These are phyloP conservation scores for Sarcophaga bullata DNA, from an alignment of 1,140 invertebrate genomes.

Conservation along the genomic window DNA sequence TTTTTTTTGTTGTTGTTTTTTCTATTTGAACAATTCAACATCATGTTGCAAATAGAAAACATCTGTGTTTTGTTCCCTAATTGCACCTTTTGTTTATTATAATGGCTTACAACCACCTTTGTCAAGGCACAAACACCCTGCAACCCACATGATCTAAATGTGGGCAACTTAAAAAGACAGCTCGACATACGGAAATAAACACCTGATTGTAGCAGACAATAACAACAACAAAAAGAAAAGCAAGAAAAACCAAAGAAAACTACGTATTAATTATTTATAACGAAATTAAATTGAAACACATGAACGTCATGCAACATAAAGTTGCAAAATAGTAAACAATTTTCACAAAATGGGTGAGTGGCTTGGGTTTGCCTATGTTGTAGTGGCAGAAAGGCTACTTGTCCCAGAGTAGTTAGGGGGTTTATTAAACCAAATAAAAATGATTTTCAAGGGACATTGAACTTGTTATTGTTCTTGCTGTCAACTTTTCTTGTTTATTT, in stretches of 20 bases:
- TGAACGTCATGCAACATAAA: conserved; percentile 7
- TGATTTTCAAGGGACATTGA: conserved; percentile 9
- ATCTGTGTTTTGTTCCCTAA: neutral
- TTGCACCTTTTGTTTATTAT: neutral
- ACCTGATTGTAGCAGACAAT: neutral
- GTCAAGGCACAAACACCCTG: neutral
- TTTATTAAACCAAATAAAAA: conserved; percentile 13
- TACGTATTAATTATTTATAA: conserved; percentile 4
- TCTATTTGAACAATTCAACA: too few species aligned
- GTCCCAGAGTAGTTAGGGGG: neutral
- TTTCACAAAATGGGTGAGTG: neutral
- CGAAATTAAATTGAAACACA: neutral
- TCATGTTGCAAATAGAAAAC: too few species aligned
- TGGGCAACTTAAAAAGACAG: neutral
- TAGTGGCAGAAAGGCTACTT: neutral
- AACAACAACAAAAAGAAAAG: too few species aligned
- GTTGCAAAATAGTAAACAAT: conserved; percentile 11
- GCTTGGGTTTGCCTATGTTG: too few species aligned
- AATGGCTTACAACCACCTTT: neutral
- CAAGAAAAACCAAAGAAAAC: too few species aligned
- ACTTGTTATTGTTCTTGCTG: neutral
- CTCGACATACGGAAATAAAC: neutral
- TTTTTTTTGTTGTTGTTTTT: too few species aligned
- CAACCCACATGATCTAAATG: neutral
- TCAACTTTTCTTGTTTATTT: conserved; percentile 14